Conservation (phyloP, 2,888 invertebrate species). For the Chaitophorus viminalis region DNA sequence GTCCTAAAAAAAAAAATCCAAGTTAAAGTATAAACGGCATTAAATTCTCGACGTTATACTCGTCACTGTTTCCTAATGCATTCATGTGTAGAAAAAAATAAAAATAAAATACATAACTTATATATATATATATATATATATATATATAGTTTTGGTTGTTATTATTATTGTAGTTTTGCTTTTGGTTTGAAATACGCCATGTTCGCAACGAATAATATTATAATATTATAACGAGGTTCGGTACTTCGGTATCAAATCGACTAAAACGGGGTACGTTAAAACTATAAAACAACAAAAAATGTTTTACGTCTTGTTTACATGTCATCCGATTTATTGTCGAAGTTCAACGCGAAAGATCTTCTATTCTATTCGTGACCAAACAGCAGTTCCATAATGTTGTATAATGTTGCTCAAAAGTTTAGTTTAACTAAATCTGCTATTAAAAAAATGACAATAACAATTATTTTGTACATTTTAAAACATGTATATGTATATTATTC, state of each 20-base stretch:
- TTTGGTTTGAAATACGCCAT: not conserved
- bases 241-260: conserved; percentile 28
- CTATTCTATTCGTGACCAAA: conserved; percentile 26
- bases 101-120: not conserved
- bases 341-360: not conserved
- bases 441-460: not conserved
- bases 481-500: not conserved
- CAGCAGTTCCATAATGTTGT: not conserved
- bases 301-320: conserved; percentile 37
- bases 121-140: not conserved
- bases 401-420: not conserved
- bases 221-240: not conserved
- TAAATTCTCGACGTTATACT: not conserved
- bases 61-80: conserved; percentile 10
- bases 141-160: not conserved
- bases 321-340: conserved; percentile 22
- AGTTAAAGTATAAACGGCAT: conserved; percentile 7
- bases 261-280: conserved; percentile 8
- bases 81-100: not conserved
- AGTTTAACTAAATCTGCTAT: not conserved
- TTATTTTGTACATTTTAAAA: not conserved
- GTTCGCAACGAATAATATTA: not conserved
- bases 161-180: conserved; percentile 1
- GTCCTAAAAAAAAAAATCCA: conserved; percentile 34
- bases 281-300: conserved; percentile 15